phyloP scores from a whole-genome alignment of 2,797 vertebrate genomes.

The Eulemur coronatus region DNA sequence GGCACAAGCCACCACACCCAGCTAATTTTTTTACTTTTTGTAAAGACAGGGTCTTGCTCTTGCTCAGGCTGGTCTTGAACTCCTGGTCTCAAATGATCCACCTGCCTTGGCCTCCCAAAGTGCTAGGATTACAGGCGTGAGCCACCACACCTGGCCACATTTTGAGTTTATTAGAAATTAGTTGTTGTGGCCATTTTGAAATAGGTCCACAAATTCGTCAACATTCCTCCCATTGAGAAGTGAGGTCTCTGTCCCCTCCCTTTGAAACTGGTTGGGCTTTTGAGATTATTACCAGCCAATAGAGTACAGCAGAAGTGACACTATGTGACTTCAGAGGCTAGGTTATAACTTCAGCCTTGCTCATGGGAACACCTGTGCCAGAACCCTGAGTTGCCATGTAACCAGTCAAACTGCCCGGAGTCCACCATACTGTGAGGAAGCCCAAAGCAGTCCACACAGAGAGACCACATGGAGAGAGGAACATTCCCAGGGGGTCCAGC shows the following conservation, averaged over 20 bases:
- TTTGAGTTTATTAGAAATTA: not conserved
- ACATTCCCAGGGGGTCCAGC: not conserved
- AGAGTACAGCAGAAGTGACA: not conserved
- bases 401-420: not conserved
- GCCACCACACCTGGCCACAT: not conserved
- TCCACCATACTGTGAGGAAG: not conserved
- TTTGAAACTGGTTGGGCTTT: not conserved
- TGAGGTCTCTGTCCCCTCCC: not conserved
- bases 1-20: not conserved
- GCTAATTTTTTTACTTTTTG: not conserved
- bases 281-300: not conserved
- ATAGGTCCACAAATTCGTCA: not conserved
- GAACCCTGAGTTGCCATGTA: not conserved
- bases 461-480: not conserved
- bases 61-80: not conserved
- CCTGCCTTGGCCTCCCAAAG: not conserved
- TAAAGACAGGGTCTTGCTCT: not conserved
- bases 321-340: not conserved
- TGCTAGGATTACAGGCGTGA: not conserved
- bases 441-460: not conserved
- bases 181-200: not conserved
- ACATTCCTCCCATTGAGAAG: not conserved
- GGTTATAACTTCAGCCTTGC: not conserved
- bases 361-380: not conserved
- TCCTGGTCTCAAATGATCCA: not conserved